These are phyloP conservation scores for Pristionchus pacificus DNA, from an alignment of 1,140 invertebrate genomes.

Conservation along the genomic window DNA sequence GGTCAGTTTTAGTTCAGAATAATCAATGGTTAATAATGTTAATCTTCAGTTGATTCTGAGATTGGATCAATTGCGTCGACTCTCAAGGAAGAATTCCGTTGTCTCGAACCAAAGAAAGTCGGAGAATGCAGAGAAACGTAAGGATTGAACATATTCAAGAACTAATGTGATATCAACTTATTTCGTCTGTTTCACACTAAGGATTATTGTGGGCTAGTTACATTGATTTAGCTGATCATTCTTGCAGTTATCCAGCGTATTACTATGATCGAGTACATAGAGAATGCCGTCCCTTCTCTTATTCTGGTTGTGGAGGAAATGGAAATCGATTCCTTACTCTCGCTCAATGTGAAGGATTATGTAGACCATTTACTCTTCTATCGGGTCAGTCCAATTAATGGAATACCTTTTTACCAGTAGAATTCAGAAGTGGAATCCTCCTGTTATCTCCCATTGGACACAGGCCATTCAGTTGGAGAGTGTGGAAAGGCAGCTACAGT, in stretches of 20 bases:
- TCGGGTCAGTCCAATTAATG: constrained; percentile 8
- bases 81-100: constrained; percentile 22
- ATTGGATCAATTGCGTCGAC: not conserved
- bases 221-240: constrained; percentile 15
- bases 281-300: constrained; percentile 44
- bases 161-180: not conserved
- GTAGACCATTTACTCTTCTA: constrained; percentile 28
- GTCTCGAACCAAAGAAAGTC: constrained; percentile 37
- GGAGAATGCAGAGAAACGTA: constrained; percentile 40
- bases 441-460: constrained; percentile 43
- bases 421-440: constrained; percentile 35
- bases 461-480: constrained; percentile 41
- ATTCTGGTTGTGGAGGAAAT: constrained; percentile 51
- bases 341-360: constrained; percentile 41
- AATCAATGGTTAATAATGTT: not conserved
- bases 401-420: not conserved
- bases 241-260: constrained; percentile 43
- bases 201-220: not conserved
- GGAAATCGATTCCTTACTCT: constrained; percentile 49
- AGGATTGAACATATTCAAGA: not conserved
- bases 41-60: not conserved
- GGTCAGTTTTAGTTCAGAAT: constrained; percentile 17
- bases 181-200: not conserved
- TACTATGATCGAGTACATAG: constrained; percentile 37
- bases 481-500: constrained; percentile 43